Evolutionary conservation across 2,113 vertebrate species (phyloP).

Genomic region (Xenus cinereus): DNA sequence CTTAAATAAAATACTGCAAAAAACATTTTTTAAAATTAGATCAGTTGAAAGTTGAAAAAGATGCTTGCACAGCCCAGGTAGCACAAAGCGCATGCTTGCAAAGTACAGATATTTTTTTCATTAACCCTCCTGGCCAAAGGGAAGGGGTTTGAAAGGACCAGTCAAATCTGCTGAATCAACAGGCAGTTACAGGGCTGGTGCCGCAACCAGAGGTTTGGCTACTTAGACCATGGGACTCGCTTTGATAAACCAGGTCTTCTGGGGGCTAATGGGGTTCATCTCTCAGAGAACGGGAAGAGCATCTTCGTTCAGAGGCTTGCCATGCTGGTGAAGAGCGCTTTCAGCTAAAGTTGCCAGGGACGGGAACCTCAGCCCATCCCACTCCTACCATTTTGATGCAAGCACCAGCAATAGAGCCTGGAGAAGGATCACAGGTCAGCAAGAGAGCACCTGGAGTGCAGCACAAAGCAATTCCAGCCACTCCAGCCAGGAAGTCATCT

Average conservation of each 20-base stretch:
- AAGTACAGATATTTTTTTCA: not conserved
- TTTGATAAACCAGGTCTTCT: not conserved
- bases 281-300: not conserved
- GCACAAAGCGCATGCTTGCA: not conserved
- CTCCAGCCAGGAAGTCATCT: not conserved
- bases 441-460: not conserved
- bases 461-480: not conserved
- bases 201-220: not conserved
- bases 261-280: not conserved
- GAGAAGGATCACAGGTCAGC: not conserved
- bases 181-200: not conserved
- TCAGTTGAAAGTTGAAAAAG: not conserved
- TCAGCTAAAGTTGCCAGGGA: not conserved
- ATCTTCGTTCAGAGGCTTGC: not conserved
- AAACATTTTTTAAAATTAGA: not conserved
- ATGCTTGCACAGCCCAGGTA: not conserved
- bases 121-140: not conserved
- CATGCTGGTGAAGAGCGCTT: not conserved
- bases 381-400: not conserved
- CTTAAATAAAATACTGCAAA: not conserved
- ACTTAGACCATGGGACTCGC: not conserved
- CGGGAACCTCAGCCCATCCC: not conserved
- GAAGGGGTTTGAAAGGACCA: not conserved
- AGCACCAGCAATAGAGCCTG: not conserved
- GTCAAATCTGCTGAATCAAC: not conserved